These are phyloP conservation scores for Manis javanica DNA, from an alignment of 2,797 vertebrate species.

Conservation along the genomic window DNA sequence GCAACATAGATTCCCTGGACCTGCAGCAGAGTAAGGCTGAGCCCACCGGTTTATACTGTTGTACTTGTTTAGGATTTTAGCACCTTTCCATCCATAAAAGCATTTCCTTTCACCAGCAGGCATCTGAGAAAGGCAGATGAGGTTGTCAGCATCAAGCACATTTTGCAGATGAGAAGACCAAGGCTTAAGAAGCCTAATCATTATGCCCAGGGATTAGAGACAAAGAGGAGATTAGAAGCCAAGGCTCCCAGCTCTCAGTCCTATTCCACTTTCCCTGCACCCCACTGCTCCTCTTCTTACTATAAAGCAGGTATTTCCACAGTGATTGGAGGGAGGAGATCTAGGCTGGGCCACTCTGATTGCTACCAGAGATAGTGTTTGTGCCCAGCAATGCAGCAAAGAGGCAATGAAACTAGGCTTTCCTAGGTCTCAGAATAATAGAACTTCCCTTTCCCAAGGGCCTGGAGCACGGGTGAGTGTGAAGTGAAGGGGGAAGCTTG, in stretches of 20 bases:
- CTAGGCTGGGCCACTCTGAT: not conserved
- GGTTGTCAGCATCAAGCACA: not conserved
- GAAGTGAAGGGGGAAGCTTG: not conserved
- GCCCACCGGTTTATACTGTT: not conserved
- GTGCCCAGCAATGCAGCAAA: not conserved
- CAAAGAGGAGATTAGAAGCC: not conserved
- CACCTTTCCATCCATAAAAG: not conserved
- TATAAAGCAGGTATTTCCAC: not conserved
- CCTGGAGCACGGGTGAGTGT: not conserved
- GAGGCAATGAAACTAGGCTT: not conserved
- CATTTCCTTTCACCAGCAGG: not conserved
- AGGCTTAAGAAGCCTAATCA: not conserved
- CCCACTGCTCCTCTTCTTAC: not conserved
- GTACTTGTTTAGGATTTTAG: not conserved
- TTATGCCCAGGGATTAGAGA: not conserved
- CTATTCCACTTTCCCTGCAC: not conserved
- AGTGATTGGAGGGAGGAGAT: not conserved
- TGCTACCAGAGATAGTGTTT: not conserved
- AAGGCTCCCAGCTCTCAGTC: not conserved
- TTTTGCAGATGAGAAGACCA: not conserved
- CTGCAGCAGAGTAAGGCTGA: not conserved
- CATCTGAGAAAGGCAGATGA: not conserved
- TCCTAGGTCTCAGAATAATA: not conserved
- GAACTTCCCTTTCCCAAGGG: not conserved
- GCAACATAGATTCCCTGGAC: not conserved